Percentiles rank a stretch among this genome's conserved stretches.
Conservation (phyloP, 2,888 invertebrate species). For the Polydrusus tereticollis region DNA sequence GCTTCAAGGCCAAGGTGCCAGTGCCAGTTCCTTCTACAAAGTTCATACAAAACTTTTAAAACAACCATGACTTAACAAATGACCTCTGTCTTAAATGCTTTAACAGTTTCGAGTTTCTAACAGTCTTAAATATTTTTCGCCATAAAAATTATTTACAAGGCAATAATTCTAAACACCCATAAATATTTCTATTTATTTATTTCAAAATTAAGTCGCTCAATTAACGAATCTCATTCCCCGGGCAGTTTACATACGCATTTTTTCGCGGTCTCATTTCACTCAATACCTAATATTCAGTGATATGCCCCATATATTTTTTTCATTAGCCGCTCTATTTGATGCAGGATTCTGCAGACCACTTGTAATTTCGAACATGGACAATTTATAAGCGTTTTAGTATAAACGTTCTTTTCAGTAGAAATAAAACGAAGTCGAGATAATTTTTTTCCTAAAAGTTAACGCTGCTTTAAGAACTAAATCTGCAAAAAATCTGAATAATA, state of each 20-base stretch:
- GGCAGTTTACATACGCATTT: conserved; percentile 7
- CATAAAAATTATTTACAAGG: conserved; percentile 17
- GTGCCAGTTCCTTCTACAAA: too few species aligned
- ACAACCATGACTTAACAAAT: neutral
- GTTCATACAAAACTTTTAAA: neutral
- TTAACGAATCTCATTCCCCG: conserved; percentile 19
- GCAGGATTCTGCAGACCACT: conserved; percentile 2
- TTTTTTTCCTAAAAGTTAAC: too few species aligned
- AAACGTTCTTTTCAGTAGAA: too few species aligned
- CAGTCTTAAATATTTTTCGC: conserved; percentile 3
- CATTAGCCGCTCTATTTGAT: conserved; percentile 33
- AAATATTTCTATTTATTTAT: conserved; percentile 28
- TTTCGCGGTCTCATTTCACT: conserved; percentile 23
- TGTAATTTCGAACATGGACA: conserved; percentile 11
- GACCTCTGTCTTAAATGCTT: conserved; percentile 2
- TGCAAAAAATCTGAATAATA: too few species aligned
- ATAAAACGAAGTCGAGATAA: too few species aligned
- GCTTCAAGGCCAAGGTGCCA: too few species aligned
- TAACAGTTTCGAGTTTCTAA: conserved; percentile 6
- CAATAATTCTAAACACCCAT: neutral
- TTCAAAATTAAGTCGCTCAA: conserved; percentile 11
- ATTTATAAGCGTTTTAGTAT: conserved; percentile 2
- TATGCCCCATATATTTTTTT: conserved; percentile 25
- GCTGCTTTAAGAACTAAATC: too few species aligned
- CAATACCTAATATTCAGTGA: conserved; percentile 13